Conservation (phyloP, 2,797 vertebrate species). For the Mastacembelus armatus region DNA sequence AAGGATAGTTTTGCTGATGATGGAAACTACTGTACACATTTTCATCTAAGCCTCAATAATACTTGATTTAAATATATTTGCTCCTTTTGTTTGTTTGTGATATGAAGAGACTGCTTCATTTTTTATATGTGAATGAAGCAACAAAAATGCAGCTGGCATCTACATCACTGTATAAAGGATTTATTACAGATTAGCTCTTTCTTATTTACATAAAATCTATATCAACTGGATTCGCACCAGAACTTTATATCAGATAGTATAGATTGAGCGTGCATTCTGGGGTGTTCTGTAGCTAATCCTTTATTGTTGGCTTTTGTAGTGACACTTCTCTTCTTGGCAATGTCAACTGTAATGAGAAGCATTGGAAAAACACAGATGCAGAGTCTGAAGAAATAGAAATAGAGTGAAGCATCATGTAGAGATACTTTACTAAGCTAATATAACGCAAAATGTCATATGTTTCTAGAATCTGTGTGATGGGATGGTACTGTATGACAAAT, state of each 20-base stretch:
- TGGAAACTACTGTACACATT: slow-evolving; percentile 17
- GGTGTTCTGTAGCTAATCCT: slow-evolving; percentile 15
- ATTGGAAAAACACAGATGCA: slow-evolving; percentile 27
- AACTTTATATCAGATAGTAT: slow-evolving; percentile 21
- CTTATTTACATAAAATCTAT: slow-evolving; percentile 35
- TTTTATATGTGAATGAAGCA: slow-evolving; percentile 5
- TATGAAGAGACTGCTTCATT: slow-evolving; percentile 6
- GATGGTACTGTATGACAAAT: no score
- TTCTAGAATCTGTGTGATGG: no score
- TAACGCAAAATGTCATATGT: slow-evolving; percentile 15
- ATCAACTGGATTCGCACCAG: slow-evolving; percentile 40
- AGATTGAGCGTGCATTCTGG: slow-evolving; percentile 5
- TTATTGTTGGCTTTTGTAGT: slow-evolving; percentile 11
- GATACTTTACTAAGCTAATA: slow-evolving; percentile 18
- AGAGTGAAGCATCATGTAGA: neutral
- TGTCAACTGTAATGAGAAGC: slow-evolving; percentile 20
- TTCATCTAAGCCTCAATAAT: slow-evolving; percentile 25
- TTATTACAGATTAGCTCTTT: slow-evolving; percentile 37
- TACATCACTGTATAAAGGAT: slow-evolving; percentile 2
- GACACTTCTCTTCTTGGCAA: slow-evolving; percentile 44
- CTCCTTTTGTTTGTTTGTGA: slow-evolving; percentile 10
- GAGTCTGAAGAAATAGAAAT: slow-evolving; percentile 11
- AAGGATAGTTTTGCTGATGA: slow-evolving; percentile 32
- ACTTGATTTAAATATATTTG: slow-evolving; percentile 26
- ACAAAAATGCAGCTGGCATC: slow-evolving; percentile 12